These are phyloP conservation scores for Arctocebus calabarensis DNA, from an alignment of 2,797 vertebrate genomes.

Conservation along the genomic window DNA sequence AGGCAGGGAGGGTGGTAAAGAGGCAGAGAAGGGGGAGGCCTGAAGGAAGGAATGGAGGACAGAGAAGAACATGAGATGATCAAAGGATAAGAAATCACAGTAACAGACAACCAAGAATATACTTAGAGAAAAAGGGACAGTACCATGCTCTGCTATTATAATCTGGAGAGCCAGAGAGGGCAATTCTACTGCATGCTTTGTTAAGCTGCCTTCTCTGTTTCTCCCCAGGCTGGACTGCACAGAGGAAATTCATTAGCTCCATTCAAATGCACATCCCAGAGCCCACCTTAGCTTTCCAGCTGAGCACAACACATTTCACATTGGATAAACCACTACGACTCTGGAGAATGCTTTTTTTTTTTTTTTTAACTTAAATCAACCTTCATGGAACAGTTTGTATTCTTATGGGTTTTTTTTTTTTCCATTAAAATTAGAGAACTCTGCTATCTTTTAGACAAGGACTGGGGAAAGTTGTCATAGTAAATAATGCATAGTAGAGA, in stretches of 20 bases:
- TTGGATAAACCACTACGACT: conserved; percentile 68
- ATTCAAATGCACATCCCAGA: conserved; percentile 79
- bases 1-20: background rate
- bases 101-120: conserved; percentile 22
- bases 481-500: conserved; percentile 79
- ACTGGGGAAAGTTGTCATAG: conserved; percentile 67
- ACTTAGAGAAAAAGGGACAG: conserved; percentile 48
- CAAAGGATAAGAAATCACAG: conserved; percentile 25
- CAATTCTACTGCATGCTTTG: conserved; percentile 69
- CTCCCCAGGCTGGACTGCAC: conserved; percentile 71
- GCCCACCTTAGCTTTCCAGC: conserved; percentile 70
- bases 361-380: conserved; percentile 74
- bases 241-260: conserved; percentile 79
- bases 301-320: conserved; percentile 71
- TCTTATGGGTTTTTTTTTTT: conserved; percentile 57
- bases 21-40: background rate
- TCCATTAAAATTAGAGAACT: conserved; percentile 76
- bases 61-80: conserved; percentile 9
- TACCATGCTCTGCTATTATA: background rate
- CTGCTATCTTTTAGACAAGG: conserved; percentile 61
- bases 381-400: conserved; percentile 71
- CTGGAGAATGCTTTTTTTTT: conserved; percentile 62
- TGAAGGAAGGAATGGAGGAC: background rate
- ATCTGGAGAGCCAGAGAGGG: conserved; percentile 68
- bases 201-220: conserved; percentile 66